These are phyloP conservation scores for Aporophyla nigra DNA, from an alignment of 2,888 invertebrate genomes.

Conservation along the genomic window DNA sequence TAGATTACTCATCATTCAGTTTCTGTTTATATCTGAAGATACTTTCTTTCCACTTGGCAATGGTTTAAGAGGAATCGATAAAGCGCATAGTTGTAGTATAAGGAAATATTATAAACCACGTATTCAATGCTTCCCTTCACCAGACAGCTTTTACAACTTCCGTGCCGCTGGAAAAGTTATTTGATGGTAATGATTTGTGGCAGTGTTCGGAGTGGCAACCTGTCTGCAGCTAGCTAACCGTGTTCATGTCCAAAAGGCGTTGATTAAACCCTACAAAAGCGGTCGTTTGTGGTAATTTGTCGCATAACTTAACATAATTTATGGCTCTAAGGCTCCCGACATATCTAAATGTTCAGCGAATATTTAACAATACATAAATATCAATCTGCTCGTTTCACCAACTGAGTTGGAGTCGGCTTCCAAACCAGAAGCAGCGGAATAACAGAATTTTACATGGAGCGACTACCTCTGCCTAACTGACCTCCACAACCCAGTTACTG, in stretches of 20 bases:
- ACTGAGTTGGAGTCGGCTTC: too few species aligned
- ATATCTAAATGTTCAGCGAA: neutral
- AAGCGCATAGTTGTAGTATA: neutral
- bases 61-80: neutral
- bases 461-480: too few species aligned
- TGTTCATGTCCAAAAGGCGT: conserved; percentile 17
- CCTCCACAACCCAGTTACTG: too few species aligned
- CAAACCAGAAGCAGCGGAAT: too few species aligned
- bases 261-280: conserved; percentile 9
- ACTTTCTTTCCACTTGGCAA: neutral
- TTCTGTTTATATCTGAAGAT: neutral
- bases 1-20: neutral
- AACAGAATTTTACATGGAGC: too few species aligned
- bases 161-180: conserved; percentile 19
- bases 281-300: conserved; percentile 14
- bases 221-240: conserved; percentile 1
- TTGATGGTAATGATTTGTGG: conserved; percentile 36
- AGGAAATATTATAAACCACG: conserved; percentile 29
- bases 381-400: too few species aligned
- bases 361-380: neutral
- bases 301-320: conserved; percentile 10
- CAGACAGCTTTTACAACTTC: conserved; percentile 36
- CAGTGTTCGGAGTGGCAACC: conserved; percentile 20
- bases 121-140: conserved; percentile 28
- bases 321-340: neutral